These are phyloP conservation scores for Rhizoglyphus robini DNA, from an alignment of 1,140 invertebrate genomes.

Conservation along the genomic window DNA sequence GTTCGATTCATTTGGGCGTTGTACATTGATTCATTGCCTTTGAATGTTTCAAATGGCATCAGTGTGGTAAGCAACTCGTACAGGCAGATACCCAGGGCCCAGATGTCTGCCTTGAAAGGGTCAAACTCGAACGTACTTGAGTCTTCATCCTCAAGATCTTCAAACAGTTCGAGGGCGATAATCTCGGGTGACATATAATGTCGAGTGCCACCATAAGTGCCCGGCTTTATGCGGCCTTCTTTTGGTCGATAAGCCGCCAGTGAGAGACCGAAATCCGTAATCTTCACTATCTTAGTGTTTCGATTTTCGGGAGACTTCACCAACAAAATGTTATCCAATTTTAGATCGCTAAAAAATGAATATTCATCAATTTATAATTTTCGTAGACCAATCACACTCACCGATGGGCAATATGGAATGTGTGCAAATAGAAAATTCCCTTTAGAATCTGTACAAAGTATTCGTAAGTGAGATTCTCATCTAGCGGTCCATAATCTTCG, in stretches of 20 bases:
- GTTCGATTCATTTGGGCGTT: conserved; percentile 28
- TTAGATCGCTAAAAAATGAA: background rate
- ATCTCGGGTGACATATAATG: conserved; percentile 30
- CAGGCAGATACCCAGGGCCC: conserved; percentile 28
- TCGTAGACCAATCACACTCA: conserved; percentile 20
- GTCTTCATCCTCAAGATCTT: conserved; percentile 17
- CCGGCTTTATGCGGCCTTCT: background rate
- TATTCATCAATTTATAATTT: background rate
- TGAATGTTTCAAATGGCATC: conserved; percentile 36
- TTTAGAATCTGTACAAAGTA: conserved; percentile 2
- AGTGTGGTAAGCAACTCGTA: conserved; percentile 28
- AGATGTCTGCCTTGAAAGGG: conserved; percentile 26
- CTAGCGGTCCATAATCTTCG: background rate
- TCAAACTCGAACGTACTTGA: conserved; percentile 21
- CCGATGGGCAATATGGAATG: conserved; percentile 20
- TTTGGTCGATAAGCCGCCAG: background rate
- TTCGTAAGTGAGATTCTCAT: background rate
- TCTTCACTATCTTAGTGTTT: background rate
- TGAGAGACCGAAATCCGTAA: background rate
- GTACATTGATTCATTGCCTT: conserved; percentile 34
- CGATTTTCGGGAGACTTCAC: background rate
- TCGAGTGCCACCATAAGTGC: background rate
- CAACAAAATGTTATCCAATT: background rate
- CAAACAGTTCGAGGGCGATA: conserved; percentile 1
- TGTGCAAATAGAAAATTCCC: background rate